phyloP scores from a whole-genome alignment of 1,140 invertebrate genomes.

The Meloidogyne floridensis region DNA sequence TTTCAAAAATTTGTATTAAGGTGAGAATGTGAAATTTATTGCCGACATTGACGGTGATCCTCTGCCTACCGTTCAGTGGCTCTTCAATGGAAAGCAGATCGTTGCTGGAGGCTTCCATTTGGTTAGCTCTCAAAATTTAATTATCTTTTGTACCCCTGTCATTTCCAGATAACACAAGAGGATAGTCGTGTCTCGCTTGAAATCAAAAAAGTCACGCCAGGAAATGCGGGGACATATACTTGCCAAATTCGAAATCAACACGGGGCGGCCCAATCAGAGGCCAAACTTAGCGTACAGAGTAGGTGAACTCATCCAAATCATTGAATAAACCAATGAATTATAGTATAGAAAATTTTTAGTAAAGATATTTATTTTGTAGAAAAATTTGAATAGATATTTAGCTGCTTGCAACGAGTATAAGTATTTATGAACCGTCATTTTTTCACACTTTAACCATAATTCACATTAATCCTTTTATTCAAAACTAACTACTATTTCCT shows the following conservation, averaged over 20 bases:
- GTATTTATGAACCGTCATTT: too few species aligned
- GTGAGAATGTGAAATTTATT: conserved; percentile 60
- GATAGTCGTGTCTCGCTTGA: conserved; percentile 61
- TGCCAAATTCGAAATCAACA: conserved; percentile 33
- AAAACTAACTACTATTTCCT: too few species aligned
- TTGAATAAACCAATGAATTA: not conserved
- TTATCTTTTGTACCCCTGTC: not conserved
- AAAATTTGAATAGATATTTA: too few species aligned
- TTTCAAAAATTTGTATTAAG: conserved; percentile 23
- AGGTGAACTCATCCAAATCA: conserved; percentile 25
- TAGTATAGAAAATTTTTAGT: not conserved
- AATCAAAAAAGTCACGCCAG: conserved; percentile 53
- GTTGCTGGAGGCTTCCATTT: conserved; percentile 52
- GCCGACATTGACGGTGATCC: conserved; percentile 62
- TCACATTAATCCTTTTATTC: too few species aligned
- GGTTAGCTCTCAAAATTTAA: conserved; percentile 31
- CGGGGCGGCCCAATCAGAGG: conserved; percentile 34
- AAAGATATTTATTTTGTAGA: too few species aligned
- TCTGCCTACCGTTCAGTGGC: conserved; percentile 57
- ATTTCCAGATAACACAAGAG: conserved; percentile 55
- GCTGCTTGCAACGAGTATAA: too few species aligned
- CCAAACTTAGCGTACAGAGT: conserved; percentile 32
- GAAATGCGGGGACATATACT: conserved; percentile 54
- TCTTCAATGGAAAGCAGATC: conserved; percentile 58
- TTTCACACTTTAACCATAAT: too few species aligned